Conservation (phyloP, 2,113 vertebrate species). For the Balaeniceps rex region DNA sequence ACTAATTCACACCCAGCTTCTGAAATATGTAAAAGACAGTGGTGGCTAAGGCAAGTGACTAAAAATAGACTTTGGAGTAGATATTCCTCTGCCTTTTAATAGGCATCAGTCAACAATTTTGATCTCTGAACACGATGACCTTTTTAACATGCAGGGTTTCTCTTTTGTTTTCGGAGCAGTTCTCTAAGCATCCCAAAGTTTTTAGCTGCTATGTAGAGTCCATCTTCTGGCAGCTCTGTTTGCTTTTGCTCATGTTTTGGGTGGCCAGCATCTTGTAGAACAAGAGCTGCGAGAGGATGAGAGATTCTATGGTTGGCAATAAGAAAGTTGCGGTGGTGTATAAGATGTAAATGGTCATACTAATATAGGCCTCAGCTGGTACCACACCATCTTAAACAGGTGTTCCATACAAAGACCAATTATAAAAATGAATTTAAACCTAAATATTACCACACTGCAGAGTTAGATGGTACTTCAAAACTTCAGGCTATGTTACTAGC, state of each 20-base stretch:
- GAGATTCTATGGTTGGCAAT: background rate
- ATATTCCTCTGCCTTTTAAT: background rate
- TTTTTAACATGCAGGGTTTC: background rate
- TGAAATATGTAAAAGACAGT: background rate
- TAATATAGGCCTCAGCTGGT: background rate
- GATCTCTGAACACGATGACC: background rate
- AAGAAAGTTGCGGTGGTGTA: background rate
- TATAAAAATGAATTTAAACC: background rate
- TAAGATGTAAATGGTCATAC: background rate
- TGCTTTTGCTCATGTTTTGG: background rate
- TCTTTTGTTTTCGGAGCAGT: background rate
- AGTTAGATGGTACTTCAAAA: background rate
- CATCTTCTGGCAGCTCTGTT: background rate
- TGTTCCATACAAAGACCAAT: background rate
- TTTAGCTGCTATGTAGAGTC: background rate
- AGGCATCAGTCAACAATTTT: background rate
- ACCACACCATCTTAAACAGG: background rate
- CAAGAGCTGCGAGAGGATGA: background rate
- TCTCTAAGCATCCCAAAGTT: background rate
- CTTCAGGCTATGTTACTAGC: background rate
- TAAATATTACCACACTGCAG: background rate
- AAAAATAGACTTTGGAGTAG: background rate
- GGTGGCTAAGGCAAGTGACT: background rate
- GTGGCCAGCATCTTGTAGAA: background rate
- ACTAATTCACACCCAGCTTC: background rate